phyloP scores from a whole-genome alignment of 2,888 invertebrate genomes.

The Hermaeophaga mercurialis region DNA sequence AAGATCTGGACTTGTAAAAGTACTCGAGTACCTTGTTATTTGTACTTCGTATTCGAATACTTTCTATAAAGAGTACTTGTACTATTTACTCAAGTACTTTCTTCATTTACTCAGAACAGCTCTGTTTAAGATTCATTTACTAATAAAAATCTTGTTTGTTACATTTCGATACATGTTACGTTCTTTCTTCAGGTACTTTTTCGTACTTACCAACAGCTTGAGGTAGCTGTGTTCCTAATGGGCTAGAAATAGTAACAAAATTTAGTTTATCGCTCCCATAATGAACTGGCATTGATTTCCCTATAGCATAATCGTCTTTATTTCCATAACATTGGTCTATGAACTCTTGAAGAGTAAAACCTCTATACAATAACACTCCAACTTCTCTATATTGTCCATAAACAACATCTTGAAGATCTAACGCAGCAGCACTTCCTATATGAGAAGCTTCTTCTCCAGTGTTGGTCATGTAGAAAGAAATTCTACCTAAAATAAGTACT shows the following conservation, averaged over 20 bases:
- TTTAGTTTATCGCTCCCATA: conserved; percentile 86
- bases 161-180: too few relatives aligned
- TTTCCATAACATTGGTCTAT: conserved; percentile 98
- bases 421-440: conserved; percentile 89
- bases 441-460: conserved; percentile 97
- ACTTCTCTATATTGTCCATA: conserved; percentile 97
- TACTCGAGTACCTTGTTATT: too few relatives aligned
- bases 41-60: too few relatives aligned
- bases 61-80: too few relatives aligned
- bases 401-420: conserved; percentile 81
- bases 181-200: too few relatives aligned
- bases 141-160: too few relatives aligned
- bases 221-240: conserved; percentile 91
- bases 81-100: too few relatives aligned
- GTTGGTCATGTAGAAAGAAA: conserved; percentile 99
- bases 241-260: conserved; percentile 95
- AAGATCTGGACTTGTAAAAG: too few relatives aligned
- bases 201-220: conserved; percentile 73
- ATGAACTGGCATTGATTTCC: conserved; percentile 98
- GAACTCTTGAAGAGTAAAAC: conserved; percentile 80
- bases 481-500: conserved; percentile 61
- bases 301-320: conserved; percentile 74
- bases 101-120: too few relatives aligned
- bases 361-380: conserved; percentile 92
- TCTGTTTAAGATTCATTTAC: too few relatives aligned